Conservation (phyloP, 2,113 vertebrate species). For the Anhinga rufa region DNA sequence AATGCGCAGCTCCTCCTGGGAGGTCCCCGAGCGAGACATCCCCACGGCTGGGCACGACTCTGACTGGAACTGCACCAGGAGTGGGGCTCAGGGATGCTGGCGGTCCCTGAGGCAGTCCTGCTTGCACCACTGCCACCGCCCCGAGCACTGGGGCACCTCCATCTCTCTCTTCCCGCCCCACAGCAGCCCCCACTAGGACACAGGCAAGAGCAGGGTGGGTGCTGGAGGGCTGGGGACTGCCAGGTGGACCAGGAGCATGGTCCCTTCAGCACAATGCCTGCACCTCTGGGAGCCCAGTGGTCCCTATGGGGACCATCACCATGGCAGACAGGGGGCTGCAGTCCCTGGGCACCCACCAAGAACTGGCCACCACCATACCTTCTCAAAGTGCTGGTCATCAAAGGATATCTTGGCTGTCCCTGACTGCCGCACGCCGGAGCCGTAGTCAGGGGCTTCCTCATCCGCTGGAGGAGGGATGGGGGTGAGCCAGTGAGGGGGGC, state of each 20-base stretch:
- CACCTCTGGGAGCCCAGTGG: background rate
- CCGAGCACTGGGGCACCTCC: background rate
- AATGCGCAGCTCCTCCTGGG: conserved; percentile 93
- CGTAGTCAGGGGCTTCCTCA: conserved; percentile 95
- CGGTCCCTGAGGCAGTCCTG: rapidly evolving
- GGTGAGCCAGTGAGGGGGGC: background rate
- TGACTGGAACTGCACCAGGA: conserved; percentile 83
- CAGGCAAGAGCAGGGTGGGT: rapidly evolving
- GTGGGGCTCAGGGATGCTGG: background rate
- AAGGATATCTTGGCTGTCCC: conserved; percentile 96
- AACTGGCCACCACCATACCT: conserved; percentile 65
- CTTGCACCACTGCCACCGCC: too few relatives aligned
- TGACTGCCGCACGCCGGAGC: conserved; percentile 90
- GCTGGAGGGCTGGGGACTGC: background rate
- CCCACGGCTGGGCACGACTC: conserved; percentile 82
- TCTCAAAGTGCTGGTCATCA: conserved; percentile 95
- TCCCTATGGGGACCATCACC: background rate
- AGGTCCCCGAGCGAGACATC: conserved; percentile 85
- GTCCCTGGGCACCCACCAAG: background rate
- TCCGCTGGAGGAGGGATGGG: conserved; percentile 82
- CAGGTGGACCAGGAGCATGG: rapidly evolving
- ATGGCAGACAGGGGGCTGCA: background rate
- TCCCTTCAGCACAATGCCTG: background rate
- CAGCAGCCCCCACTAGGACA: rapidly evolving
- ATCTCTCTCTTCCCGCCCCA: background rate